These are phyloP conservation scores for Equus quagga DNA, from an alignment of 2,113 vertebrate genomes.

Conservation along the genomic window DNA sequence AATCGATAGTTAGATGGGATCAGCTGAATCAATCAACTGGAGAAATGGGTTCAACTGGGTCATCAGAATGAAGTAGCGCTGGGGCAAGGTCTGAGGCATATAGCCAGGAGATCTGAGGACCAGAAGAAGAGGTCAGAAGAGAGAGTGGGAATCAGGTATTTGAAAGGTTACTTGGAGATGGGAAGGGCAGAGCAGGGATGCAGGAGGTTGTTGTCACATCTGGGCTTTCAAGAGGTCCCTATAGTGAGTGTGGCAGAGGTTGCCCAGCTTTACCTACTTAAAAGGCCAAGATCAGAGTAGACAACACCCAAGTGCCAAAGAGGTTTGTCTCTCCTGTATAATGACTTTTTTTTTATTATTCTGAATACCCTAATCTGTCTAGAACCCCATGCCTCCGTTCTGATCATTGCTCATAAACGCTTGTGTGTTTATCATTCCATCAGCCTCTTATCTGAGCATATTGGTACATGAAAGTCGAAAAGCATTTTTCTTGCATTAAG, in stretches of 20 bases:
- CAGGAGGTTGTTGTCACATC: neutral
- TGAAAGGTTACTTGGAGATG: neutral
- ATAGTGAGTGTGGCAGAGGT: neutral
- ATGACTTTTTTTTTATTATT: neutral
- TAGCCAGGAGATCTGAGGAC: neutral
- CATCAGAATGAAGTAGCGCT: neutral
- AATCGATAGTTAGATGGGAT: neutral
- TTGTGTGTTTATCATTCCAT: neutral
- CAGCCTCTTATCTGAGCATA: neutral
- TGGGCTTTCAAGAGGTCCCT: neutral
- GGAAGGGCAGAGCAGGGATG: neutral
- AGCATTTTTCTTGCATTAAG: conserved; percentile 34
- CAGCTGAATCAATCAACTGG: neutral
- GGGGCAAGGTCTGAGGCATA: neutral
- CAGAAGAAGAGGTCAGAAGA: neutral
- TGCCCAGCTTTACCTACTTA: neutral
- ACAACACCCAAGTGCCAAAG: neutral
- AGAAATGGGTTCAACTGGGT: neutral
- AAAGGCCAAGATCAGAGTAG: neutral
- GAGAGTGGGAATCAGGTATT: neutral
- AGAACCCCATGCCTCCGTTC: neutral
- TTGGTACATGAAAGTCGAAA: neutral
- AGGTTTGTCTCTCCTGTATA: neutral
- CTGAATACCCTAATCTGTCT: neutral
- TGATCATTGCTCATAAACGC: neutral